Conservation (phyloP, 2,888 invertebrate species). For the Rhogogaster chlorosoma region DNA sequence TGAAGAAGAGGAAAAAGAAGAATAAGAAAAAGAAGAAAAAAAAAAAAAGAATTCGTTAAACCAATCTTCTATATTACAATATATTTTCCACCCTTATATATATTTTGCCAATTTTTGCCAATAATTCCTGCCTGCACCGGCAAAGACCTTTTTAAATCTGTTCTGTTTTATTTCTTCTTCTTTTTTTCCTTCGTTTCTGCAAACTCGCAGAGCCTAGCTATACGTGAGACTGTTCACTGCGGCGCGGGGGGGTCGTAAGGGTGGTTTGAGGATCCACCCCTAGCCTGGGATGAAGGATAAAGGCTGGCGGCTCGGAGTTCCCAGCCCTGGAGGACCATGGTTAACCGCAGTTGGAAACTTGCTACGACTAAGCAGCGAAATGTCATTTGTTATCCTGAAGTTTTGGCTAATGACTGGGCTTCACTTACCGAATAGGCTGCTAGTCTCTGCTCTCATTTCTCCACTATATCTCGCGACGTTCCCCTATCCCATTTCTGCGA, state of each 20-base stretch:
- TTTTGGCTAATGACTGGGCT: conserved; percentile 53
- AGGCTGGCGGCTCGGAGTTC: conserved; percentile 29
- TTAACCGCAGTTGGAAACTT: conserved; percentile 59
- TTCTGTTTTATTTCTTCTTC: background rate
- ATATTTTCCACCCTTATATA: background rate
- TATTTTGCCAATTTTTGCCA: background rate
- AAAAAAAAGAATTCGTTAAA: background rate
- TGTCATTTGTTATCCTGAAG: conserved; percentile 60
- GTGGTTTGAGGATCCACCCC: conserved; percentile 7
- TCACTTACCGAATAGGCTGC: conserved; percentile 31
- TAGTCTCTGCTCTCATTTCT: background rate
- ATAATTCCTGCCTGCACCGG: background rate
- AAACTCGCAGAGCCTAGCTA: background rate
- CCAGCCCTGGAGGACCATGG: conserved; percentile 48
- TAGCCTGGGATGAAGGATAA: conserved; percentile 23
- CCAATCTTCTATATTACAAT: background rate
- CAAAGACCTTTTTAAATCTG: background rate
- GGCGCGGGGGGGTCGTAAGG: conserved; percentile 12
- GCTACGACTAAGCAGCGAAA: conserved; percentile 52
- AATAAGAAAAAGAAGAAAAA: background rate
- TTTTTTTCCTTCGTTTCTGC: background rate
- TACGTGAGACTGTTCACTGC: conserved; percentile 29
- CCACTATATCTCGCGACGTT: background rate
- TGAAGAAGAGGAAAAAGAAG: background rate
- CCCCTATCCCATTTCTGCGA: background rate